Conservation (phyloP, 1,140 invertebrate genomes). For the Nephotettix cincticeps region DNA sequence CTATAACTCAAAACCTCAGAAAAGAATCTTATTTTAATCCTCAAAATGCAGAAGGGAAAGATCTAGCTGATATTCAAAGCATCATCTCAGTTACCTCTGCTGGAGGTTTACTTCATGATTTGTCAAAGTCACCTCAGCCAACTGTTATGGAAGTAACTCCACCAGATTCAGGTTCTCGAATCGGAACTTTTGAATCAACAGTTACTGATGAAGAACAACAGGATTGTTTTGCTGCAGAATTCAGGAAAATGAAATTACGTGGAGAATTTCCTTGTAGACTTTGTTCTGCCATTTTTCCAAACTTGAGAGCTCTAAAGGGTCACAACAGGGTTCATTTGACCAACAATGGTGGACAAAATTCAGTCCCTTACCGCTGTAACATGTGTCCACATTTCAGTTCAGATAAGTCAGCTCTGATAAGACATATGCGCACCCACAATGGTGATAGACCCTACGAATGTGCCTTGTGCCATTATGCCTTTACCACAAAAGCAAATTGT, state of each 20-base stretch:
- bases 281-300: slow-evolving; percentile 81
- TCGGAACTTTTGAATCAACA: neutral
- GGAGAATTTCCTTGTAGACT: slow-evolving; percentile 87
- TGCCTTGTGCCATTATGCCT: slow-evolving; percentile 89
- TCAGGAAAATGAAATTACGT: slow-evolving; percentile 79
- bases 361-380: slow-evolving; percentile 74
- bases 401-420: slow-evolving; percentile 86
- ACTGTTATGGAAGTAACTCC: slow-evolving; percentile 37
- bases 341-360: slow-evolving; percentile 58
- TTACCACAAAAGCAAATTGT: slow-evolving; percentile 93
- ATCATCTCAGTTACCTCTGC: slow-evolving; percentile 65
- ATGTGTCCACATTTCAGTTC: slow-evolving; percentile 88
- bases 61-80: slow-evolving; percentile 81
- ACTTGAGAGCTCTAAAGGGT: slow-evolving; percentile 84
- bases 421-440: slow-evolving; percentile 91
- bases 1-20: neutral
- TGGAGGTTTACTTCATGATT: slow-evolving; percentile 32
- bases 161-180: slow-evolving; percentile 29
- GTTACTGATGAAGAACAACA: slow-evolving; percentile 69
- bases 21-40: slow-evolving; percentile 18
- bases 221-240: slow-evolving; percentile 75
- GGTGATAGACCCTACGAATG: slow-evolving; percentile 94
- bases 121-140: slow-evolving; percentile 38
- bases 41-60: slow-evolving; percentile 52
- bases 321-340: slow-evolving; percentile 77